Base-by-base conservation (phyloP, 2,797 vertebrate genomes). In the Phoxinus dragarum region DNA sequence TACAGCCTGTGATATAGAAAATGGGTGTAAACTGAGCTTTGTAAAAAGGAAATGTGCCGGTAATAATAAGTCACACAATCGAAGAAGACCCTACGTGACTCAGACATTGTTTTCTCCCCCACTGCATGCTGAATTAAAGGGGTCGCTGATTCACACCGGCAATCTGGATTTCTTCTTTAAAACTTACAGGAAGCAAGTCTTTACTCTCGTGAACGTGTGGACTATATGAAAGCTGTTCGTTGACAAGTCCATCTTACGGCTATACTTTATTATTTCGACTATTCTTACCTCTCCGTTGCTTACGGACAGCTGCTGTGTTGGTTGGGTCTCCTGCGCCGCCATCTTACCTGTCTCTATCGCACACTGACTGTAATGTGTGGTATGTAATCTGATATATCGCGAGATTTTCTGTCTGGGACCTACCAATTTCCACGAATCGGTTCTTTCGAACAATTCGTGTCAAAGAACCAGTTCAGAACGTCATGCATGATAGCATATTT, bases 201-300 rank as follows among this genome's bases (percentile, higher is more conserved):
- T 34, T 36, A 6, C 44, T 52, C n/a, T 27, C 31, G 11, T 31
- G 23, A 19, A 52, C 5, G 36, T 19, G 16, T n/a, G n/a, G 74
- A 27, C 12, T 67, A 31, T 3, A 34, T 38, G 4, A 19, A 40
- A 64, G 9, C 31, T n/a, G 7, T 66, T 54, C 12, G 44, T 52
- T 73, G 7, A 49, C 77, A 67, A 47, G 23, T 81, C 6, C 0
- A 54, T 66, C 2, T 49, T 21, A 27, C 10, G 27, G 17, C 16
- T 42, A 42, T 16, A 54, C 3, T 52, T 17, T 0, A n/a, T n/a
- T 0, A 16, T 54, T 91, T 93, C 88, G 91, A 90, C 91, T 69
- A 89, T 83, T 91, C 92, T 95, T 95, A 96, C 96, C 96, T 96
- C 95, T 93, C 96, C 95, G 92, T 96, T 96, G 92, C 93, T 94